Conservation (phyloP, 2,888 invertebrate genomes). For the Dicycla oo region DNA sequence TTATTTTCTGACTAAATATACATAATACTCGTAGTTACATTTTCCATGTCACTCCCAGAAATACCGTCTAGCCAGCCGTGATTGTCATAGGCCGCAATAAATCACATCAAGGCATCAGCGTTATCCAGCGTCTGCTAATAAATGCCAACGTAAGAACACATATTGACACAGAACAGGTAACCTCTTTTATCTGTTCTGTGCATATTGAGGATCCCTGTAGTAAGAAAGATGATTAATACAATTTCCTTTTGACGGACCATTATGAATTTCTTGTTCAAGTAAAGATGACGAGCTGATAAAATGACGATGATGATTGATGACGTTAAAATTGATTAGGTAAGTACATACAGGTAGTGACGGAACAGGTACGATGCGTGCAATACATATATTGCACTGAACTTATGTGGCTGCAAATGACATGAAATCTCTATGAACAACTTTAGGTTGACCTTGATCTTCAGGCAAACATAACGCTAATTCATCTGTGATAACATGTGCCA, state of each 20-base stretch:
- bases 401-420: neutral
- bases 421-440: neutral
- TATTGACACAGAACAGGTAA: no score
- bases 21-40: neutral
- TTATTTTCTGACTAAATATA: neutral
- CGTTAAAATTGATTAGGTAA: no score
- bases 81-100: neutral
- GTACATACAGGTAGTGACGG: neutral
- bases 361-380: no score
- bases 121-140: neutral
- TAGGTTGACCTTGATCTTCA: slow-evolving; percentile 7
- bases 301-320: neutral
- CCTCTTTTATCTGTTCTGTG: no score
- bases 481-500: neutral
- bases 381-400: neutral
- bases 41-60: neutral
- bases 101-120: neutral
- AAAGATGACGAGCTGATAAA: neutral
- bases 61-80: neutral
- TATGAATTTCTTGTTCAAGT: neutral
- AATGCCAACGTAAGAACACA: neutral
- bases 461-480: neutral
- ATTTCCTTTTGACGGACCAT: neutral
- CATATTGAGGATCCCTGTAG: neutral
- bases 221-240: no score